Base-by-base conservation (phyloP, 2,888 invertebrate genomes). In the Eupithecia abbreviata region DNA sequence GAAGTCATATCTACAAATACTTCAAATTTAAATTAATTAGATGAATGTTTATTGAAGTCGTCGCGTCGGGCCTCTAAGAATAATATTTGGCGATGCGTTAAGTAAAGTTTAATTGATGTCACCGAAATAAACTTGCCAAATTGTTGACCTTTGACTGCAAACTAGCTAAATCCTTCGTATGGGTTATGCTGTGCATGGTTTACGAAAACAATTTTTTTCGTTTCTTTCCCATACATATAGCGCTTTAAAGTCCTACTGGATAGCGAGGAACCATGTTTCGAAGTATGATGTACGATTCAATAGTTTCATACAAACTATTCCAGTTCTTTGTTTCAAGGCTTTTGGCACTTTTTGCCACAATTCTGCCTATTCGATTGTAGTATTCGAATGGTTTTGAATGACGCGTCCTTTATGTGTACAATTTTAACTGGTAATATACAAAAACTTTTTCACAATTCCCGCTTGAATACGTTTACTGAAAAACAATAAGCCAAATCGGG, bases 11-110 rank as follows among this genome's bases (percentile, higher is more conserved):
- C 66, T 1, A 45, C 47, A 69, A 68, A 68, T 68, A 69, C 69
- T 69, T 69, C n/a, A 69, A 69, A 69, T 47, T 18, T 58, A 58
- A 58, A 71, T 71, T 62, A 62, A 71, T 71, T 68, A 58, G 51
- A 68, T 43, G 15, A 72, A 45, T 51, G 45, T 30, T 69, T 75
- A 30, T 45, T 43, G 18, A 42, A 43, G 10, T 62, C 18, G 18
- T 51, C 43, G 71, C 9, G 58, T 51, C 13, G 51, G 51, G 10
- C 55, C 18, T 55, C 71, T 43, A 18, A 58, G 43, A 62, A 62
- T 43, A 42, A 55, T 71, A 62, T 72, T 72, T 72, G 9, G 10
- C 9, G 68, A 68, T 45, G 43, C 45, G 47, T 68, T 47, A 18
- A 18, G 13, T 65, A 30, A 62, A 62, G 18, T 47, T 69, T 3